Evolutionary conservation across 2,797 vertebrate species (phyloP).

Genomic region (Oryzias sinensis): DNA sequence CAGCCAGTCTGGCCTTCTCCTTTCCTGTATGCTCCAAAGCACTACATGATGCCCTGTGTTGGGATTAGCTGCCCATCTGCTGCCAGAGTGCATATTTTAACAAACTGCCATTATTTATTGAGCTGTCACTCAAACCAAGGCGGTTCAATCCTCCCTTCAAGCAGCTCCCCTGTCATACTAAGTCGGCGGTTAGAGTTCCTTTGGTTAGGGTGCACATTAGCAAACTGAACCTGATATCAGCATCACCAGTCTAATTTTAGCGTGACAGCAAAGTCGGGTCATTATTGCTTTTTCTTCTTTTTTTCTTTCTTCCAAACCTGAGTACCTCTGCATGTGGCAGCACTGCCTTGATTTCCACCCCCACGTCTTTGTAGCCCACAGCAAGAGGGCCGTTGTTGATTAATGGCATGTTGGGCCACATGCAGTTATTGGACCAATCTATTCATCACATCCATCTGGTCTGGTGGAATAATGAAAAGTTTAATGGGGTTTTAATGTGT

Average conservation of each 20-base stretch:
- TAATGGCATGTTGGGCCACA: constrained; percentile 45
- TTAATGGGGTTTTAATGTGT: constrained; percentile 71
- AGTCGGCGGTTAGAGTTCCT: constrained; percentile 7
- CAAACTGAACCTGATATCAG: constrained; percentile 1
- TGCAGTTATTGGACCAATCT: constrained; percentile 45
- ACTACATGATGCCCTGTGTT: constrained; percentile 6
- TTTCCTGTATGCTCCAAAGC: constrained; percentile 5
- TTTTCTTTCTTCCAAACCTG: background rate
- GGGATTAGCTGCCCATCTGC: constrained; percentile 3
- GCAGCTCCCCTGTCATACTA: background rate
- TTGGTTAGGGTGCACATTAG: constrained; percentile 6
- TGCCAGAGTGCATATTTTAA: constrained; percentile 10
- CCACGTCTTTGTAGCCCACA: constrained; percentile 21
- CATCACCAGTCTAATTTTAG: constrained; percentile 4
- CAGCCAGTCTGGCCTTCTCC: constrained; percentile 8
- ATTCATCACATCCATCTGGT: constrained; percentile 66
- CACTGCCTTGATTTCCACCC: constrained; percentile 9
- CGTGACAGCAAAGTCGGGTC: constrained; percentile 11
- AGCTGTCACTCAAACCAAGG: constrained; percentile 28
- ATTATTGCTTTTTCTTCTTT: background rate
- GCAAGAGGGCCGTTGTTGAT: constrained; percentile 46
- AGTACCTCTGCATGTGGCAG: background rate
- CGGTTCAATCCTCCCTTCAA: constrained; percentile 1
- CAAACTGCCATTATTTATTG: constrained; percentile 11
- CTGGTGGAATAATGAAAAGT: constrained; percentile 52